Evolutionary conservation across 2,888 invertebrate genomes (phyloP), one percentile per base, ranked within the genome.

Genomic region (Rhopalosiphum nymphaeae): DNA sequence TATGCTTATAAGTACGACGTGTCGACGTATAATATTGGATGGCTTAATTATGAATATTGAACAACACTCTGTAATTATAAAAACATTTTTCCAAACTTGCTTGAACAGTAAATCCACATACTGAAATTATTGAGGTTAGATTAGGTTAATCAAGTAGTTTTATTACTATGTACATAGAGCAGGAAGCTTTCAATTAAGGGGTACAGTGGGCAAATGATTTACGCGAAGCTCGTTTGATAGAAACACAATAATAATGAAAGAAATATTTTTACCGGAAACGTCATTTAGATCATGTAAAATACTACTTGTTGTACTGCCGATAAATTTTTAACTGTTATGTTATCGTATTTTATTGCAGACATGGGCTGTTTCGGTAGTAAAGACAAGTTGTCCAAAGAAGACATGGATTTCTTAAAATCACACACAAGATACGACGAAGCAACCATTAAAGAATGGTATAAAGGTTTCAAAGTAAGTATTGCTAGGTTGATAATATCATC

Each of bases 401-500:
- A 99, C 96, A 98, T 99, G 98, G 99, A 99, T 96, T 99, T 99
- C 96, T 97, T 99, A 95, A 99, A 99, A 96, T 98, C 98, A 95
- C 99, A 99, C 96, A 99, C 99, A 95, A 98, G 99, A 95, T 99
- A 99, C 96, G 99, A 99, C 95, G 99, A 99, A 96, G 98, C 98
- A 95, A 99, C 99, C 96, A 99, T 99, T 96, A 99, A 99, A 96
- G 99, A 99, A 96, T 99, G 99, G 99, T 99, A 99, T 96, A 99
- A 99, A 97, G 99, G 99, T 95, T 99, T 99, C 96, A 99, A 99
- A 98, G 99, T 99, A 96, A 97, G 97, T 96, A 57, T 42, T 13
- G 13, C 46, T 46, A 29, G 16, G 13, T 36, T 78, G 36, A 7
- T 7, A 21, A 36, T 78, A 21, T n/a, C 67, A 67, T n/a, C 67